Evolutionary conservation across 2,888 invertebrate genomes (phyloP).

Genomic region (Andricus curvator): DNA sequence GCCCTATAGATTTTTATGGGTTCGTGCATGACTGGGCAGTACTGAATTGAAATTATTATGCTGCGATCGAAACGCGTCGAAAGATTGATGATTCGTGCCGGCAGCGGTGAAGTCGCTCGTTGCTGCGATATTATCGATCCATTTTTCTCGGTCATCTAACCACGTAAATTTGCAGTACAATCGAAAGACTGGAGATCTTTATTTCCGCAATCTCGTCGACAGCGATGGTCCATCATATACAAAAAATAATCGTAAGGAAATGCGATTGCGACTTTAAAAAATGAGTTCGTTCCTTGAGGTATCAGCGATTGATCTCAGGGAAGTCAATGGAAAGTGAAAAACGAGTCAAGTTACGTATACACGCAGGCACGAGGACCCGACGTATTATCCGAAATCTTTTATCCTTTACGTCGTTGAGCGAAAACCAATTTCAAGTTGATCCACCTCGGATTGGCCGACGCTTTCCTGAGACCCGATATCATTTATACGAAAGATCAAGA

Average conservation of each 20-base stretch:
- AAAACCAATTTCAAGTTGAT: constrained; percentile 42
- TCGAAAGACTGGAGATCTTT: constrained; percentile 25
- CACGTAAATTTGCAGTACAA: neutral
- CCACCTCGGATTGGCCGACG: constrained; percentile 40
- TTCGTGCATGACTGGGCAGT: constrained; percentile 34
- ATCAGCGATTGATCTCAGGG: neutral
- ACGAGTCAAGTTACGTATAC: neutral
- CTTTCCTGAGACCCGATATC: constrained; percentile 33
- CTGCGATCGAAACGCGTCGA: constrained; percentile 29
- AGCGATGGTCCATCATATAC: neutral
- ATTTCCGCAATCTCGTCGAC: neutral
- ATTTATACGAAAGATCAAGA: constrained; percentile 38
- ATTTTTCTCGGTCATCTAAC: constrained; percentile 69
- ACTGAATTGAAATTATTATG: constrained; percentile 39
- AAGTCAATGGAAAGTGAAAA: neutral
- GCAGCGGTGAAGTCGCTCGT: constrained; percentile 42
- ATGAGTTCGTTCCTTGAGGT: neutral
- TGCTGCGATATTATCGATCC: constrained; percentile 70
- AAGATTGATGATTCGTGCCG: constrained; percentile 32
- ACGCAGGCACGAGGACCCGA: constrained; percentile 1
- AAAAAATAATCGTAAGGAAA: neutral
- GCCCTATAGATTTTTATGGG: constrained; percentile 36
- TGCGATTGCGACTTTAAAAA: neutral
- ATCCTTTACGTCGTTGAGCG: constrained; percentile 35
- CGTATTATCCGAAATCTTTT: constrained; percentile 39